phyloP scores from a whole-genome alignment of 2,797 vertebrate genomes.

The Cynodonichthys magdalenae region DNA sequence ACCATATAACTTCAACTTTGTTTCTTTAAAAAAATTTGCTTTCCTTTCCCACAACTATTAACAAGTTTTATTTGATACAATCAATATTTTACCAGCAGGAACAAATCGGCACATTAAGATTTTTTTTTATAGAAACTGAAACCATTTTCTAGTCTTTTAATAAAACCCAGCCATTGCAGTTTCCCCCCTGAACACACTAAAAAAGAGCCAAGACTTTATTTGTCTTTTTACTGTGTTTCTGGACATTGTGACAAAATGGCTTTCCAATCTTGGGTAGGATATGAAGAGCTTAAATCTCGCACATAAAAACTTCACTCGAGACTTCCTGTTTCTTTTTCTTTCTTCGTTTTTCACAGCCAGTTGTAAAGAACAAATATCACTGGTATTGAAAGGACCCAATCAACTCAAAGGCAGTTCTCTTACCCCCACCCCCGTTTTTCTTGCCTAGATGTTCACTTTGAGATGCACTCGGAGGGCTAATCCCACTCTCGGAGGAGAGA shows the following conservation, averaged over 20 bases:
- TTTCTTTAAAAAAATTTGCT: background rate
- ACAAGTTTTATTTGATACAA: too few relatives aligned
- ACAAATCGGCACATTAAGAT: background rate
- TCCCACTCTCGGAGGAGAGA: constrained; percentile 66
- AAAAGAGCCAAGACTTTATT: constrained; percentile 16
- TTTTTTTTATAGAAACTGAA: background rate
- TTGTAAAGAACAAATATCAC: constrained; percentile 63
- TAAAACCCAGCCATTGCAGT: constrained; percentile 9
- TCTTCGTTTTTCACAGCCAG: constrained; percentile 41
- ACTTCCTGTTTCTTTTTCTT: constrained; percentile 21
- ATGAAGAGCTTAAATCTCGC: constrained; percentile 73
- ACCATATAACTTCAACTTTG: background rate
- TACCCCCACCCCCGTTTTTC: constrained; percentile 17
- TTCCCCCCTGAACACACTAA: constrained; percentile 5
- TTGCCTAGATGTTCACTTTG: constrained; percentile 41
- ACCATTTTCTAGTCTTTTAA: background rate
- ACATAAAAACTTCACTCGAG: constrained; percentile 69
- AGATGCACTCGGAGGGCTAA: constrained; percentile 63
- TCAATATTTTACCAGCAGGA: background rate
- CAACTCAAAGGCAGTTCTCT: constrained; percentile 34
- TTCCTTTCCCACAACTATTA: too few relatives aligned
- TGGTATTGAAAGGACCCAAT: constrained; percentile 54
- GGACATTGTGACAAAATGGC: constrained; percentile 48
- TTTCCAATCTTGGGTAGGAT: constrained; percentile 60
- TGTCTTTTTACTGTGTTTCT: constrained; percentile 42